A percentile compares a stretch with the other conserved stretches of the same genome.
phyloP scores from a whole-genome alignment of 2,797 vertebrate genomes.

The Gymnothorax reevesii region DNA sequence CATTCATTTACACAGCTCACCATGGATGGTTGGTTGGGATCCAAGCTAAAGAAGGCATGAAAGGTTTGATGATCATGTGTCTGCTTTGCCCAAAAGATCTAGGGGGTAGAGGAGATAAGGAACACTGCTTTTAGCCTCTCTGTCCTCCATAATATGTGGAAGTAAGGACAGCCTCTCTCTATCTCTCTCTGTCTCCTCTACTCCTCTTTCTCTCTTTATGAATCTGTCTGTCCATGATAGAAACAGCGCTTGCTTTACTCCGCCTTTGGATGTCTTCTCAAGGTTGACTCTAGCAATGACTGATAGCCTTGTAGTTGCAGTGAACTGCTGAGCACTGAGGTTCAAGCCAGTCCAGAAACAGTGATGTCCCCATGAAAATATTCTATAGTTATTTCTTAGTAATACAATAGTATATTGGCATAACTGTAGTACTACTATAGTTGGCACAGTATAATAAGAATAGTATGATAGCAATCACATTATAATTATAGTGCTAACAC shows the following conservation, averaged over 20 bases:
- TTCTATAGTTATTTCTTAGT: too few species aligned
- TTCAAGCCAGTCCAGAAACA: not conserved
- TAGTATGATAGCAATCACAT: too few species aligned
- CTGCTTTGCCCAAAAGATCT: not conserved
- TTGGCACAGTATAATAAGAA: too few species aligned
- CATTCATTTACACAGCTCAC: not conserved
- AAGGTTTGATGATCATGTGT: not conserved
- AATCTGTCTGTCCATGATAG: constrained; percentile 13
- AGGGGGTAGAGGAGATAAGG: constrained; percentile 21
- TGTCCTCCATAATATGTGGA: not conserved
- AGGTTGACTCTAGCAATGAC: constrained; percentile 20
- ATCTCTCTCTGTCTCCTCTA: not conserved
- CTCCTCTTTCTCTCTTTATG: not conserved
- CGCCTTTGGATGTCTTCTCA: constrained; percentile 15
- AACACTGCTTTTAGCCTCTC: constrained; percentile 21
- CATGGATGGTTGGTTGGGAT: not conserved
- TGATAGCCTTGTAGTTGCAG: constrained; percentile 31
- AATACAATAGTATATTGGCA: too few species aligned
- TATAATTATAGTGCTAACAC: too few species aligned
- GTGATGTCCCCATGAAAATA: not conserved
- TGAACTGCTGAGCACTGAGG: constrained; percentile 22
- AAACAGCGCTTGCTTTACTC: constrained; percentile 27
- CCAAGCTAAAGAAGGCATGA: not conserved
- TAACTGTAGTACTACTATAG: too few species aligned
- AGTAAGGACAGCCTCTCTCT: not conserved